Evolutionary conservation across 2,888 invertebrate species (phyloP), one percentile per base, ranked within the genome.

Genomic region (Bugula neritina): DNA sequence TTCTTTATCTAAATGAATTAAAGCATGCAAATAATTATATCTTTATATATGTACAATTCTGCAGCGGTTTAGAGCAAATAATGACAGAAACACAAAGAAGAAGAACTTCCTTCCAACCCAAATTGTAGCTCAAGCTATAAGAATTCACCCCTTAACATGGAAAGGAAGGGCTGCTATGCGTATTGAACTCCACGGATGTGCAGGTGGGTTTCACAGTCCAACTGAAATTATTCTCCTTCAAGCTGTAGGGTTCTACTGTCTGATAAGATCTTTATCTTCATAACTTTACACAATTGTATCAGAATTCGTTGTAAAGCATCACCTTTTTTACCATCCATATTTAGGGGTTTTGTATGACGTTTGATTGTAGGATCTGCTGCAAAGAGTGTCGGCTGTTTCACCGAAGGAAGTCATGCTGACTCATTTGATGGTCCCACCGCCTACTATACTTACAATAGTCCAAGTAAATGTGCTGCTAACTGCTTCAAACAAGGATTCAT

Each of bases 41-140:
- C n/a, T n/a, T n/a, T n/a, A n/a, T n/a, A n/a, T n/a, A n/a, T n/a
- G n/a, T n/a, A n/a, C n/a, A n/a, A n/a, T n/a, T n/a, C n/a, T n/a
- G n/a, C 29, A 70, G 70, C 21, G 70, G 23, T 70, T 70, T 52
- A n/a, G 5, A 29, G 70, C 27, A n/a, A 70, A 70, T 31, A 3
- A 2, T 70, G 70, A 70, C 54, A 43, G 54, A 70, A 70, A 70
- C 52, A 70, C 70, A 54, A 54, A 54, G 31, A 31, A 29, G 27
- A 70, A 70, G 31, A 70, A 70, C 29, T 70, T 35, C 43, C 43
- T 70, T 5, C 31, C 23, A n/a, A 70, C 5, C 23, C 35, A 43
- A 25, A 27, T 70, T 10, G 17, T 29, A 5, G 70, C 70, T 10
- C 23, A 25, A 23, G 54, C 43, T 27, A 23, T 70, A 2, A 43